These are phyloP conservation scores for Zelleria hepariella DNA, from an alignment of 2,888 invertebrate genomes.

Conservation along the genomic window DNA sequence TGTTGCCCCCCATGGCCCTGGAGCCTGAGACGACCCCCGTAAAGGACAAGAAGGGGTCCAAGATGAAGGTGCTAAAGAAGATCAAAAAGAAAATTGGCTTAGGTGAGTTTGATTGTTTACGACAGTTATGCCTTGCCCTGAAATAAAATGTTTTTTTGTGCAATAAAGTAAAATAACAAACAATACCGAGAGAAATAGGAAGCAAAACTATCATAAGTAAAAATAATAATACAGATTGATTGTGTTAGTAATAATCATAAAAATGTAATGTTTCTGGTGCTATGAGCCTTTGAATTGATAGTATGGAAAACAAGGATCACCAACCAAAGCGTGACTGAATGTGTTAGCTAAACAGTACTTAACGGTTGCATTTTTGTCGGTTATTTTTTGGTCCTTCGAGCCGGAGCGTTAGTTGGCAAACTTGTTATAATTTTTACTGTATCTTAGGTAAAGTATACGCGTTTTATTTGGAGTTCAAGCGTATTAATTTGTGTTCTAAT, in stretches of 20 bases:
- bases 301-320: neutral
- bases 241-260: neutral
- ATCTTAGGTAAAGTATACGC: no score
- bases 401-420: neutral
- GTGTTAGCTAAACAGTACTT: neutral
- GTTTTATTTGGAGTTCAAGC: no score
- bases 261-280: neutral
- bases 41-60: conserved; percentile 68
- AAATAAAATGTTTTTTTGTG: no score
- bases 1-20: conserved; percentile 60
- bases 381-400: neutral
- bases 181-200: no score
- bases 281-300: neutral
- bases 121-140: no score
- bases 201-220: no score
- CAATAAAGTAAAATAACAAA: no score
- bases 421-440: no score
- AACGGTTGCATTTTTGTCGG: neutral
- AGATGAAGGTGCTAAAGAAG: conserved; percentile 92
- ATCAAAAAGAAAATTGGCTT: conserved; percentile 90
- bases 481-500: no score
- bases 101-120: conserved; percentile 74
- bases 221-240: no score
- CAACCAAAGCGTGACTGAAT: neutral
- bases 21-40: conserved; percentile 61